phyloP scores from a whole-genome alignment of 2,888 invertebrate genomes.

The Drosophila differens region DNA sequence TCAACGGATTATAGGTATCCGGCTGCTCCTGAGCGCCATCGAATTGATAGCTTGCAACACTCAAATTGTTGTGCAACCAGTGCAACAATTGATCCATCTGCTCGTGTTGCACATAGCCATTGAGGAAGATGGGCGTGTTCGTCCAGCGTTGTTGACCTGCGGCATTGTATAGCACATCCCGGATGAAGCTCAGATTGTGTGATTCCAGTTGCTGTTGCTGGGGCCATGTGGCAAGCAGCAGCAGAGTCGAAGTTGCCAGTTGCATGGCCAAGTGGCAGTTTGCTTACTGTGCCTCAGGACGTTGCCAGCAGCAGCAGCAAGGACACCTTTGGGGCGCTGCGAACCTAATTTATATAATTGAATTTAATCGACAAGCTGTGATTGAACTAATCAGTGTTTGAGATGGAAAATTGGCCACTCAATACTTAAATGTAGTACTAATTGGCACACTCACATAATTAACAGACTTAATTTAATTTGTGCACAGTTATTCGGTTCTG shows the following conservation, averaged over 20 bases:
- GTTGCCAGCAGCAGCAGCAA: not conserved
- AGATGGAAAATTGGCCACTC: conserved; percentile 29
- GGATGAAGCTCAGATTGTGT: conserved; percentile 51
- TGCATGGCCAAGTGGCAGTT: conserved; percentile 23
- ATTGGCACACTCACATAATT: conserved; percentile 19
- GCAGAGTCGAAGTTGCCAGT: conserved; percentile 25
- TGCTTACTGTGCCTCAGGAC: conserved; percentile 19
- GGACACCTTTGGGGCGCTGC: conserved; percentile 36
- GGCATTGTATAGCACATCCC: conserved; percentile 34
- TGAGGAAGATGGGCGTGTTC: conserved; percentile 65
- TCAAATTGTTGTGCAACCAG: conserved; percentile 56
- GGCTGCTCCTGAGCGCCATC: conserved; percentile 18
- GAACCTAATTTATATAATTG: conserved; percentile 53
- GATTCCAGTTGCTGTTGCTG: not conserved
- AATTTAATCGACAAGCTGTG: conserved; percentile 39
- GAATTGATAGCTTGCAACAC: conserved; percentile 56
- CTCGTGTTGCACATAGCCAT: conserved; percentile 13
- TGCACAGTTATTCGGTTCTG: not conserved
- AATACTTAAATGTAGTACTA: conserved; percentile 8
- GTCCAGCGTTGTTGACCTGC: conserved; percentile 42
- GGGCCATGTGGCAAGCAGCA: conserved; percentile 25
- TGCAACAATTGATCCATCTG: conserved; percentile 39
- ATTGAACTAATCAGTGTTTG: conserved; percentile 46
- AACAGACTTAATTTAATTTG: not conserved
- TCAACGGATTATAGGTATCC: conserved; percentile 19